These are phyloP conservation scores for Mactromeris polynyma DNA, from an alignment of 2,888 invertebrate species.

Conservation along the genomic window DNA sequence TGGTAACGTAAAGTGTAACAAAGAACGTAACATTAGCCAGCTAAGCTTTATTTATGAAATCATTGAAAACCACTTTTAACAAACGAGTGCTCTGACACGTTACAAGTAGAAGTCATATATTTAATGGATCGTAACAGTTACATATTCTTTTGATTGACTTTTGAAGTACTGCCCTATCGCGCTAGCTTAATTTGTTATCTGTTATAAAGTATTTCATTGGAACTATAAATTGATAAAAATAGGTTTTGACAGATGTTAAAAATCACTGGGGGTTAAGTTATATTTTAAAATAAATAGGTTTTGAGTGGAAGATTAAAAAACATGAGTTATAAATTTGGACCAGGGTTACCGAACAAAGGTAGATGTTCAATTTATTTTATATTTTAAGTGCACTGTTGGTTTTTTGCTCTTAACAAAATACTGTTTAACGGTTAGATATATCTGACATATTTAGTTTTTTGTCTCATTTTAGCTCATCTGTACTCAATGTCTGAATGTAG, in stretches of 20 bases:
- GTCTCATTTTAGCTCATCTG: too few relatives aligned
- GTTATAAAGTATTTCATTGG: neutral
- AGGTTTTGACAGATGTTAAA: neutral
- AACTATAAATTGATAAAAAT: slow-evolving; percentile 13
- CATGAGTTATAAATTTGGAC: slow-evolving; percentile 43
- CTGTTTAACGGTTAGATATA: too few relatives aligned
- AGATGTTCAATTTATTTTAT: neutral
- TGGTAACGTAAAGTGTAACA: neutral
- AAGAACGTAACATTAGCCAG: slow-evolving; percentile 12
- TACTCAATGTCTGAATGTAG: too few relatives aligned
- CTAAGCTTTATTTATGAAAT: slow-evolving; percentile 6
- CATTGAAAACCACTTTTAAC: slow-evolving; percentile 1
- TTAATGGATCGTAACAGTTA: slow-evolving; percentile 23
- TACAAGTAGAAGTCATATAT: slow-evolving; percentile 30
- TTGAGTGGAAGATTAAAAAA: slow-evolving; percentile 17
- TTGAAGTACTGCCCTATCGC: neutral
- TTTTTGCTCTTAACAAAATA: neutral
- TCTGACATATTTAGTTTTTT: too few relatives aligned
- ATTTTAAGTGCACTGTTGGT: slow-evolving; percentile 15
- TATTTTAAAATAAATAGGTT: slow-evolving; percentile 16
- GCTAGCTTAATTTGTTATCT: slow-evolving; percentile 3
- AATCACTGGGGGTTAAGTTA: neutral
- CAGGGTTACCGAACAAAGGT: slow-evolving; percentile 37
- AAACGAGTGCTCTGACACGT: slow-evolving; percentile 35
- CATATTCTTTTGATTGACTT: slow-evolving; percentile 51